phyloP scores from a whole-genome alignment of 2,113 vertebrate species.

The Takifugu flavidus region DNA sequence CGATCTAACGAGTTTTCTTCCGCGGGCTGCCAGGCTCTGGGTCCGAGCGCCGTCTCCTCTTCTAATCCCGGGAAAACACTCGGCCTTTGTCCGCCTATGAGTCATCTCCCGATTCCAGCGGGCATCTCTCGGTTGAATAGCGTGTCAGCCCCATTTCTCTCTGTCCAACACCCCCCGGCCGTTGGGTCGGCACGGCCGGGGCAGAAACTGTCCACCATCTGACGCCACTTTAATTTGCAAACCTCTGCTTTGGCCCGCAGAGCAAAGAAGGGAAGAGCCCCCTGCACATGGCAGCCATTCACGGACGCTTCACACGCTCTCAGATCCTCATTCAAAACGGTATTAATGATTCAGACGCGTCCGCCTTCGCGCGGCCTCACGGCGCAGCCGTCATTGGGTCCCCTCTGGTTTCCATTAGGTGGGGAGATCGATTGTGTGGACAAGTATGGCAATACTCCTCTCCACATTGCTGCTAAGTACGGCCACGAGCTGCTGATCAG shows the following conservation, averaged over 20 bases:
- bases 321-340: constrained; percentile 99
- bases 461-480: constrained; percentile 97
- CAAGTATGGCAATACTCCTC: constrained; percentile 95
- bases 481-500: constrained; percentile 98
- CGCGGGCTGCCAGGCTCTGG: no score
- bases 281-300: constrained; percentile 96
- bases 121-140: no score
- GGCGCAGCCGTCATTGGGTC: constrained; percentile 5
- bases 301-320: constrained; percentile 94
- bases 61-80: no score
- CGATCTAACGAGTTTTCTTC: no score
- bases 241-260: constrained; percentile 58
- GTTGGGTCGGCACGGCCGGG: no score
- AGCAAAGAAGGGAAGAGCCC: constrained; percentile 98
- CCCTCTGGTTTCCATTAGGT: constrained; percentile 69
- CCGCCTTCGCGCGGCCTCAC: neutral
- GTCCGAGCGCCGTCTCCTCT: no score
- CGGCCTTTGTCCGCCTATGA: no score
- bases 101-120: no score
- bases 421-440: constrained; percentile 95
- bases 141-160: no score
- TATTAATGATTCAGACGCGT: constrained; percentile 46
- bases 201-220: no score
- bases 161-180: no score
- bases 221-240: neutral